phyloP scores from a whole-genome alignment of 1,140 invertebrate species.

The Trichogramma pretiosum region DNA sequence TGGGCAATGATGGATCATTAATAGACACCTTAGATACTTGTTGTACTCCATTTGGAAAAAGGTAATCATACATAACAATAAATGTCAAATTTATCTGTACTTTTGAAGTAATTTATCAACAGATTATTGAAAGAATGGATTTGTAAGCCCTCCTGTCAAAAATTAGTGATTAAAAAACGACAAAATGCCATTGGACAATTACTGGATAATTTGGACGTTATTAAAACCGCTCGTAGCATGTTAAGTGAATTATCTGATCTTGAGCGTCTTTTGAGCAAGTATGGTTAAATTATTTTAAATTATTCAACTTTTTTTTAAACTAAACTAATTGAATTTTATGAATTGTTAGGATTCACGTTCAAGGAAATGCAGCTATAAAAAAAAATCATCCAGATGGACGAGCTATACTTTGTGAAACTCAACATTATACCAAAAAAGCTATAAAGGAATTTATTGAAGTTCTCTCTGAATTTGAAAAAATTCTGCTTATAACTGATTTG shows the following conservation, averaged over 20 bases:
- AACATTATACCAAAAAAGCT: conserved; percentile 82
- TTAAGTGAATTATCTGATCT: conserved; percentile 83
- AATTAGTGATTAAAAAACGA: conserved; percentile 67
- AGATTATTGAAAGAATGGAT: conserved; percentile 78
- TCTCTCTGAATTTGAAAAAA: conserved; percentile 70
- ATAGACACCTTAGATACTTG: conserved; percentile 78
- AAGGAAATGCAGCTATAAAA: conserved; percentile 66
- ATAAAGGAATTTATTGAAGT: conserved; percentile 76
- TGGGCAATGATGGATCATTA: conserved; percentile 70
- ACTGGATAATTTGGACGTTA: conserved; percentile 53
- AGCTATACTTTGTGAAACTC: conserved; percentile 86
- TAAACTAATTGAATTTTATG: not conserved
- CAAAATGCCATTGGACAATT: conserved; percentile 77
- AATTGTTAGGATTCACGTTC: conserved; percentile 69
- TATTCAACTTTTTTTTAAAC: not conserved
- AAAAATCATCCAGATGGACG: conserved; percentile 82
- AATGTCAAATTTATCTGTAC: not conserved
- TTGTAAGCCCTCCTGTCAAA: conserved; percentile 78
- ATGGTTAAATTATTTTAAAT: conserved; percentile 26
- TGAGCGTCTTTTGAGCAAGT: conserved; percentile 84
- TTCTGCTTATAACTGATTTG: conserved; percentile 54
- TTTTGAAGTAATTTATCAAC: not conserved
- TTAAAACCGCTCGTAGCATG: conserved; percentile 56
- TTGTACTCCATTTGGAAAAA: conserved; percentile 84
- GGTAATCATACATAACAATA: conserved; percentile 39